Evolutionary conservation across 1,140 invertebrate species (phyloP).

Genomic region (Pachyrhynchus sulphureomaculatus): DNA sequence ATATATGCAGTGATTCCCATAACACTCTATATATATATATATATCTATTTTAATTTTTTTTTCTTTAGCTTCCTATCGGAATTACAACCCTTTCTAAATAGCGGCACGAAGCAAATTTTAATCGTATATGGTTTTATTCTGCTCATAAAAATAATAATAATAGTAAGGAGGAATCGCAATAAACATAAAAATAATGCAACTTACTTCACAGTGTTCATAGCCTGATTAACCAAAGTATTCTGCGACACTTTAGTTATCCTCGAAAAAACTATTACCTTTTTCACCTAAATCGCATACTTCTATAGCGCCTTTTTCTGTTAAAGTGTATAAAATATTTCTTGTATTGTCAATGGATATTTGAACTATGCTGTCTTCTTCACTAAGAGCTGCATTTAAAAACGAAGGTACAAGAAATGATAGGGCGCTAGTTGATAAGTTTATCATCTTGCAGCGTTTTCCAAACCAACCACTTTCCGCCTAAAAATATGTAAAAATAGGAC

Average conservation of each 20-base stretch:
- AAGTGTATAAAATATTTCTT: constrained; percentile 86
- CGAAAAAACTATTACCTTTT: constrained; percentile 70
- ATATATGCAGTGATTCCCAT: no score
- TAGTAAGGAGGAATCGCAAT: no score
- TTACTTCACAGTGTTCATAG: constrained; percentile 78
- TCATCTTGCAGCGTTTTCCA: constrained; percentile 90
- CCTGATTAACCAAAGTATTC: constrained; percentile 74
- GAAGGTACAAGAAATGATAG: constrained; percentile 88
- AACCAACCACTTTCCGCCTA: constrained; percentile 88
- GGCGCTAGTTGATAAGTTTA: constrained; percentile 89
- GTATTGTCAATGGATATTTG: constrained; percentile 91
- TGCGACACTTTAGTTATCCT: constrained; percentile 77
- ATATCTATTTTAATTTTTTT: no score
- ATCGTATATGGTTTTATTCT: no score
- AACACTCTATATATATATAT: no score
- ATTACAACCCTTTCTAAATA: no score
- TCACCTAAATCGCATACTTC: constrained; percentile 88
- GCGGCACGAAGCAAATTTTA: no score
- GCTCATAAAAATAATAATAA: no score
- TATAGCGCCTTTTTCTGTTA: constrained; percentile 80
- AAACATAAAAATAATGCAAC: constrained; percentile 40
- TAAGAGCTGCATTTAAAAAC: constrained; percentile 82
- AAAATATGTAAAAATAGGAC: no score
- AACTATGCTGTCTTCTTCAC: constrained; percentile 84
- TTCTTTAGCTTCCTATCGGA: no score